phyloP scores from a whole-genome alignment of 2,113 vertebrate species.

The Eidolon helvum region DNA sequence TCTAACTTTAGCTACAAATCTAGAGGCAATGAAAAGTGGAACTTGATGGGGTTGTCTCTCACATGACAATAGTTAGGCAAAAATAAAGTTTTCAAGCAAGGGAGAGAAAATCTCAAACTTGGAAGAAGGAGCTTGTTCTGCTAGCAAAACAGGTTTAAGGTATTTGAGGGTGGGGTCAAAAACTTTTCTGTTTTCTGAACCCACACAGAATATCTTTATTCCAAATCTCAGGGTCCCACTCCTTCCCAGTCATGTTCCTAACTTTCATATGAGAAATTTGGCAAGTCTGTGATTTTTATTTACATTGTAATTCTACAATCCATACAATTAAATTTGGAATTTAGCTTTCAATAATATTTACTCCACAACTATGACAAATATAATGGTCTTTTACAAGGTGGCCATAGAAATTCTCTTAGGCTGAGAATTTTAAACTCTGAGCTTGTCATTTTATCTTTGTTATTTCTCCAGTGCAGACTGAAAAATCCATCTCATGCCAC shows the following conservation, averaged over 20 bases:
- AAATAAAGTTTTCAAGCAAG: neutral
- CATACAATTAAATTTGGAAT: constrained; percentile 1
- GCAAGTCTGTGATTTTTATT: neutral
- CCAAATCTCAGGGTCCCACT: neutral
- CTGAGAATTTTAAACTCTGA: neutral
- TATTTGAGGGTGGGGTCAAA: neutral
- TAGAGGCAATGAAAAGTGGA: neutral
- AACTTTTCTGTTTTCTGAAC: neutral
- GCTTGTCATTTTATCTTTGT: neutral
- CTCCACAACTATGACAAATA: neutral
- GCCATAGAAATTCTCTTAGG: neutral
- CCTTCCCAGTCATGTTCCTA: neutral
- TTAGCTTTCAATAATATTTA: neutral
- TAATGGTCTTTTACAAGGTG: neutral
- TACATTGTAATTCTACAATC: neutral
- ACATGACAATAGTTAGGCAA: neutral
- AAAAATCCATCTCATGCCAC: neutral
- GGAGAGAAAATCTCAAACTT: neutral
- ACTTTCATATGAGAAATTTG: neutral
- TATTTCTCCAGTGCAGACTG: neutral
- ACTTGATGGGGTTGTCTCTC: neutral
- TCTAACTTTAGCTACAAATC: neutral
- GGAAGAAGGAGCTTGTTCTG: neutral
- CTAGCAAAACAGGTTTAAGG: neutral
- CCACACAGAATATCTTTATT: neutral